Evolutionary conservation across 1,140 invertebrate genomes (phyloP), one percentile per base, ranked within the genome.

Genomic region (Pseudomyrmex concolor): DNA sequence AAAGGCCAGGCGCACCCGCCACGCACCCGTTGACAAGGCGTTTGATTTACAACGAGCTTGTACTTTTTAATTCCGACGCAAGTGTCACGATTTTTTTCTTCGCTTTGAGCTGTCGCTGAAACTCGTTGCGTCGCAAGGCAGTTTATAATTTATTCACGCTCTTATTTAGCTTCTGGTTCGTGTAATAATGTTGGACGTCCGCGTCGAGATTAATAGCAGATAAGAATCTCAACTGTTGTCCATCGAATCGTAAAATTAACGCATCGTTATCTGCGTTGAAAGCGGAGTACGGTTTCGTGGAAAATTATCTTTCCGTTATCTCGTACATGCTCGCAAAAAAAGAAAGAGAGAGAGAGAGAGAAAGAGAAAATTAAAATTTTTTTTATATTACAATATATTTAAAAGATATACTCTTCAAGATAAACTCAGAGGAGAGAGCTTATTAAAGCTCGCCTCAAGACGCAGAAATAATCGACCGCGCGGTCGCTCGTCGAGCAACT

Each of bases 31-130:
- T 90, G 91, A 88, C 91, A 91, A 86, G 81, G 15, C 81, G 76
- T 93, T 92, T 94, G 93, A 94, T 94, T 94, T 94, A 94, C 91
- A 90, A 80, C 84, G 51, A 82, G 86, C 78, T 87, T 92, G 91
- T 88, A 91, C 92, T 92, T 92, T 91, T 90, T 91, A 91, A 91
- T 90, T 89, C 89, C 85, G 70, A 68, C 86, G 83, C 86, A 90
- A 91, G 86, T 89, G 90, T 90, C 91, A 90, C 89, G 89, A 83
- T 72, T 89, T 90, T 89, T 87, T 85, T 87, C 91, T 90, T 83
- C 86, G 63, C 67, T 34, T 54, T 54, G 22, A 22, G 67, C 55
- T 73, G 43, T 57, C 78, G 45, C 4, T 34, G 67, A 57, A 63
- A 63, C 78, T 51, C 57, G 70, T 70, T 48, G 76, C 54, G 73